Conservation (phyloP, 2,888 invertebrate genomes). For the Phengaris alcon region DNA sequence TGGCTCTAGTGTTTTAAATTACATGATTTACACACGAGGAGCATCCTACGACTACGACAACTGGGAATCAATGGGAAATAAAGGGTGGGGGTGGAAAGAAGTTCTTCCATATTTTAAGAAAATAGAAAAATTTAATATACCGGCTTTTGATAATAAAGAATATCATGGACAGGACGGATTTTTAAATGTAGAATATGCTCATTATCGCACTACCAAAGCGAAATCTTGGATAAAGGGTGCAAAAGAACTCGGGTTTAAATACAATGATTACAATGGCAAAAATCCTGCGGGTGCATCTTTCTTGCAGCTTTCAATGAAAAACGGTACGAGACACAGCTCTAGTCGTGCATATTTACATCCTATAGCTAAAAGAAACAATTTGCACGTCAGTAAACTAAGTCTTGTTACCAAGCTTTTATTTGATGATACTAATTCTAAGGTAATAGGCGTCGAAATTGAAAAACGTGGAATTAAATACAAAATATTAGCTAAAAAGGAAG, state of each 20-base stretch:
- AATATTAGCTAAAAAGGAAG: constrained; percentile 83
- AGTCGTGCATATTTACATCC: constrained; percentile 83
- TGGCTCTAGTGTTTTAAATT: constrained; percentile 88
- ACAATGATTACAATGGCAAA: constrained; percentile 81
- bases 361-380: constrained; percentile 78
- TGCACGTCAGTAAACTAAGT: constrained; percentile 80
- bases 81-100: constrained; percentile 86
- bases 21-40: constrained; percentile 89
- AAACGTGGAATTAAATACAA: constrained; percentile 72
- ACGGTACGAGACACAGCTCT: constrained; percentile 83
- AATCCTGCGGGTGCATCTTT: constrained; percentile 81
- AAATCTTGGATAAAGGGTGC: constrained; percentile 82
- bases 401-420: constrained; percentile 81
- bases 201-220: constrained; percentile 72
- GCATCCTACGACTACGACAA: constrained; percentile 85
- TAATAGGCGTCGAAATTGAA: constrained; percentile 80
- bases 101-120: constrained; percentile 88
- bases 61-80: constrained; percentile 86
- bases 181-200: constrained; percentile 76
- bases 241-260: constrained; percentile 79
- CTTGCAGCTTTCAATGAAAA: constrained; percentile 81
- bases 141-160: constrained; percentile 69
- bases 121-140: constrained; percentile 84
- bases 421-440: constrained; percentile 74
- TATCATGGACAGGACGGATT: constrained; percentile 79